Conservation (phyloP, 2,888 invertebrate species). For the Drepana falcataria region DNA sequence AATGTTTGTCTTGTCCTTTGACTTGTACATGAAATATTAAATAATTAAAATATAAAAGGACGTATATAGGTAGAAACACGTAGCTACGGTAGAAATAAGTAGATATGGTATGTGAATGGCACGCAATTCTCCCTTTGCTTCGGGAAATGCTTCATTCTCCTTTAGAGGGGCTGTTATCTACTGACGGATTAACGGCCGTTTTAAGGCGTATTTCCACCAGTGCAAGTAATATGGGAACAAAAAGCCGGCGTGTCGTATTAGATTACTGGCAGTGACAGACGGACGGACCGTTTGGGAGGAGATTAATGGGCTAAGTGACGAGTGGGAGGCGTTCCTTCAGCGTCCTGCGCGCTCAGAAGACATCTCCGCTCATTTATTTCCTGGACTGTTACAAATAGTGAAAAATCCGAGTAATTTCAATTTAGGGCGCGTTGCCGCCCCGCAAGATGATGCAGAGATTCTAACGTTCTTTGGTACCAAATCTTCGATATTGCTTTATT, state of each 20-base stretch:
- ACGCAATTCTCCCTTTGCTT: conserved; percentile 36
- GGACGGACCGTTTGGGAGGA: conserved; percentile 64
- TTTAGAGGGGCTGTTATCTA: conserved; percentile 50
- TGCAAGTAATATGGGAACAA: conserved; percentile 69
- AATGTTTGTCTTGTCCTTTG: background rate
- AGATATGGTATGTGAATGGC: conserved; percentile 11
- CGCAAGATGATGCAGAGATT: no score
- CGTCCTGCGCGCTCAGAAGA: conserved; percentile 43
- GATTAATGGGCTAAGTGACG: conserved; percentile 76
- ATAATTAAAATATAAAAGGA: conserved; percentile 3
- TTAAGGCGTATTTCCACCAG: conserved; percentile 61
- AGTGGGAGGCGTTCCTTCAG: conserved; percentile 58
- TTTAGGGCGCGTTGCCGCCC: conserved; percentile 12
- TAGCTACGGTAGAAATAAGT: background rate
- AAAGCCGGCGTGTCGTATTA: conserved; percentile 77
- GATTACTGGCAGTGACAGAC: conserved; percentile 75
- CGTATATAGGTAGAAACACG: background rate
- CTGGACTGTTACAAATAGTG: conserved; percentile 50
- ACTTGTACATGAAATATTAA: background rate
- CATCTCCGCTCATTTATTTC: conserved; percentile 58
- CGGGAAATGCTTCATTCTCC: conserved; percentile 49
- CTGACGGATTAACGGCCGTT: conserved; percentile 62
- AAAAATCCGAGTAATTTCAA: conserved; percentile 58
- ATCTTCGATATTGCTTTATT: no score
- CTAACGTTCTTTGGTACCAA: no score